phyloP scores from a whole-genome alignment of 2,113 vertebrate species.

The Oreochromis spilurus region DNA sequence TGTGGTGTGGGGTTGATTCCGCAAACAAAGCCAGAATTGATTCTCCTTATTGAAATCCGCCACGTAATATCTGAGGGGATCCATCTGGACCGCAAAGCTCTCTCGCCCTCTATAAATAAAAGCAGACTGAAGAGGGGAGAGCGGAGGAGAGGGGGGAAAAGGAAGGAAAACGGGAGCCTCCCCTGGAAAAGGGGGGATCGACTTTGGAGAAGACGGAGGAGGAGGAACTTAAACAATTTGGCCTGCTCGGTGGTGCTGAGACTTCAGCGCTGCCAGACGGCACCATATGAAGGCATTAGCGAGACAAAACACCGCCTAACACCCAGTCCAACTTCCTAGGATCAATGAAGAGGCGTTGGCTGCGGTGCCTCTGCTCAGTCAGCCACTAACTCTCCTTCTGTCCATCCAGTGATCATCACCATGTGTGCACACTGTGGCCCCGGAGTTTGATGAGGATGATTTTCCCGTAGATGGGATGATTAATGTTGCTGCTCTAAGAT shows the following conservation, averaged over 20 bases:
- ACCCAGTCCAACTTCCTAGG: slow-evolving; percentile 27
- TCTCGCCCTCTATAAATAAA: slow-evolving; percentile 22
- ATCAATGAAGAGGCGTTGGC: slow-evolving; percentile 62
- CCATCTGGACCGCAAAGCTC: slow-evolving; percentile 6
- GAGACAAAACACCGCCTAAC: slow-evolving; percentile 31
- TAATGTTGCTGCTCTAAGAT: slow-evolving; percentile 62
- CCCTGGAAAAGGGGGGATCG: neutral
- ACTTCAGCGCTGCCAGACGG: neutral
- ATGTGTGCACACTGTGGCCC: slow-evolving; percentile 38
- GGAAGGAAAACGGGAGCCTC: neutral
- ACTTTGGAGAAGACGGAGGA: neutral
- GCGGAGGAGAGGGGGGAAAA: neutral
- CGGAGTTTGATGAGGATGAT: slow-evolving; percentile 42
- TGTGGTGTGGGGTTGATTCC: slow-evolving; percentile 15
- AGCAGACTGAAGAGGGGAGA: neutral
- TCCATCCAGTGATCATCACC: slow-evolving; percentile 31
- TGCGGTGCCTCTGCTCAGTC: slow-evolving; percentile 44
- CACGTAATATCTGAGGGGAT: slow-evolving; percentile 33
- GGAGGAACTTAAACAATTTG: slow-evolving; percentile 8
- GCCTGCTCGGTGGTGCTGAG: neutral
- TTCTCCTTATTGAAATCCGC: slow-evolving; percentile 57
- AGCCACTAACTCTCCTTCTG: slow-evolving; percentile 66
- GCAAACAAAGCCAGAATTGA: slow-evolving; percentile 43
- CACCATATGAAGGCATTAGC: slow-evolving; percentile 48
- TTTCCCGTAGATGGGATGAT: slow-evolving; percentile 66